These are phyloP conservation scores for Clarias macrocephalus DNA, from an alignment of 2,113 vertebrate genomes.

Conservation along the genomic window DNA sequence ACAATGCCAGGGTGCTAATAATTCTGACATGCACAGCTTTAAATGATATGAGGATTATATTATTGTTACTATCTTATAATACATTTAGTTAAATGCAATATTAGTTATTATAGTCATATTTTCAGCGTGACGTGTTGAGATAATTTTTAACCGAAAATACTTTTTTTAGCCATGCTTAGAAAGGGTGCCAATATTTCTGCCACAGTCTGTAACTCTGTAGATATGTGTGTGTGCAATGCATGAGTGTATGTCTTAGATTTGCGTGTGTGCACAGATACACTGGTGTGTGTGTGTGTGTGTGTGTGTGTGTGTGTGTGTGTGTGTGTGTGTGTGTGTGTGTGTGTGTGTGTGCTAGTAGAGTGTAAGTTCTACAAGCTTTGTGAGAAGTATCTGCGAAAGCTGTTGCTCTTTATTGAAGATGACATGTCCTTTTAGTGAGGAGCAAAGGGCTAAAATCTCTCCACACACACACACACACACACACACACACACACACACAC, in stretches of 20 bases:
- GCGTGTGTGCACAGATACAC: background rate
- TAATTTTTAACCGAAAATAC: background rate
- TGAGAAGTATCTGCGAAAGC: background rate
- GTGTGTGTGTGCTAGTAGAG: background rate
- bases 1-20: background rate
- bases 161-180: too few relatives aligned
- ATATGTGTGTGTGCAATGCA: background rate
- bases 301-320: constrained; percentile 15
- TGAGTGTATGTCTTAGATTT: background rate
- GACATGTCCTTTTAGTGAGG: constrained; percentile 71
- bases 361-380: constrained; percentile 17
- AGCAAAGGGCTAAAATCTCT: constrained; percentile 61
- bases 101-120: background rate
- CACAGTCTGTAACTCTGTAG: background rate
- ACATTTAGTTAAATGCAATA: too few relatives aligned
- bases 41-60: background rate
- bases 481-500: constrained; percentile 50
- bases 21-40: background rate
- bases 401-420: constrained; percentile 66
- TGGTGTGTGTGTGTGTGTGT: background rate
- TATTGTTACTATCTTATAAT: background rate
- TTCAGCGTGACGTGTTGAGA: background rate
- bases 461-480: constrained; percentile 52
- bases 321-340: constrained; percentile 20
- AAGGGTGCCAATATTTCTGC: background rate